These are phyloP conservation scores for Drosophila stalkeri DNA, from an alignment of 2,888 invertebrate species.

Conservation along the genomic window DNA sequence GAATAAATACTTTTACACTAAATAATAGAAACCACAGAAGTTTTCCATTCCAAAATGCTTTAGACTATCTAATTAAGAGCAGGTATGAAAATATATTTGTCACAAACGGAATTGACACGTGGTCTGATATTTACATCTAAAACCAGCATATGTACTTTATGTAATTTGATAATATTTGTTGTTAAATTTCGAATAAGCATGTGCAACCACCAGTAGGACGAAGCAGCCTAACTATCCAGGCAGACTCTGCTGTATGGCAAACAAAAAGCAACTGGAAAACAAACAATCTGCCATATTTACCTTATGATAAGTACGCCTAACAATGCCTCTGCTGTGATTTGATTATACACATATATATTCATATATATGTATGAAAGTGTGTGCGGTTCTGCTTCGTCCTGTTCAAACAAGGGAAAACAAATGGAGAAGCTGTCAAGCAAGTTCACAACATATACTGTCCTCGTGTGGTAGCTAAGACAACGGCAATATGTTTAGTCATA, in stretches of 20 bases:
- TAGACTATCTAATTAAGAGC: neutral
- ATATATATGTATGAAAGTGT: neutral
- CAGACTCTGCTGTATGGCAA: conserved; percentile 12
- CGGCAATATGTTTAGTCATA: conserved; percentile 31
- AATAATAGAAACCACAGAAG: no score
- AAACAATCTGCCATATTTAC: conserved; percentile 45
- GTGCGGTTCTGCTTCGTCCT: neutral
- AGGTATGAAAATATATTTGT: neutral
- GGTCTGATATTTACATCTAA: neutral
- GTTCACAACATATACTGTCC: conserved; percentile 1
- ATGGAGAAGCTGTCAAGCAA: conserved; percentile 29
- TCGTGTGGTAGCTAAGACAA: neutral
- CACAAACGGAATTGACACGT: neutral
- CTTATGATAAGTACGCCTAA: conserved; percentile 31
- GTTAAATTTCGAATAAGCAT: neutral
- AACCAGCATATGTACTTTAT: neutral
- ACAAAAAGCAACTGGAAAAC: conserved; percentile 27
- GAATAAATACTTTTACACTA: no score
- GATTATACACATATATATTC: neutral
- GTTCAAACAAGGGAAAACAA: conserved; percentile 17
- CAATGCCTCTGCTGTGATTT: conserved; percentile 26
- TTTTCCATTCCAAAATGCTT: neutral
- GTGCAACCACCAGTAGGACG: neutral
- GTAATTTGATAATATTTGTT: conserved; percentile 1
- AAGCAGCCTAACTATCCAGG: neutral